Conservation (phyloP, 2,888 invertebrate species). For the Agrotis puta region DNA sequence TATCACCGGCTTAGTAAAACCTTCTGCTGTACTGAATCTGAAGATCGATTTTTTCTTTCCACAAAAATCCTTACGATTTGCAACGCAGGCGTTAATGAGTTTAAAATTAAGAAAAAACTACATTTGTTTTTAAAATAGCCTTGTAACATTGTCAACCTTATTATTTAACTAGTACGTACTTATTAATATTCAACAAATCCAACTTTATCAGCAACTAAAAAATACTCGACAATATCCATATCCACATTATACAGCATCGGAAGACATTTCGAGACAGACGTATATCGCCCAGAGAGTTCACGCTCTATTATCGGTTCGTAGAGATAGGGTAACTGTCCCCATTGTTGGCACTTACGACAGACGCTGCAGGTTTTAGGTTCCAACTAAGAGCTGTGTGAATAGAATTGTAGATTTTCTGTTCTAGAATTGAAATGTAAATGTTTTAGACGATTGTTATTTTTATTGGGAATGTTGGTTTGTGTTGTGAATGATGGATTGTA, state of each 20-base stretch:
- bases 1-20: no score
- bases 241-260: constrained; percentile 57
- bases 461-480: background rate
- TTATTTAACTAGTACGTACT: background rate
- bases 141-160: background rate
- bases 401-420: constrained; percentile 70
- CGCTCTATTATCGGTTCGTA: constrained; percentile 85
- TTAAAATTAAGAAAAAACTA: no score
- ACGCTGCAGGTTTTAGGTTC: constrained; percentile 72
- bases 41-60: no score
- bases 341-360: constrained; percentile 81
- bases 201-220: constrained; percentile 1
- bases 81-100: no score
- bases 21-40: no score
- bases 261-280: constrained; percentile 75
- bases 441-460: constrained; percentile 56
- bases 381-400: constrained; percentile 69
- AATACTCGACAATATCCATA: constrained; percentile 36
- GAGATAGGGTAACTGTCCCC: constrained; percentile 83
- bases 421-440: constrained; percentile 68
- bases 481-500: background rate
- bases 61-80: no score
- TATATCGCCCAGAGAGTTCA: constrained; percentile 83
- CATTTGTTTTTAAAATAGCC: no score
- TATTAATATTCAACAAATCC: background rate